Evolutionary conservation across 2,888 invertebrate genomes (phyloP).

Genomic region (Parochlus steinenii): DNA sequence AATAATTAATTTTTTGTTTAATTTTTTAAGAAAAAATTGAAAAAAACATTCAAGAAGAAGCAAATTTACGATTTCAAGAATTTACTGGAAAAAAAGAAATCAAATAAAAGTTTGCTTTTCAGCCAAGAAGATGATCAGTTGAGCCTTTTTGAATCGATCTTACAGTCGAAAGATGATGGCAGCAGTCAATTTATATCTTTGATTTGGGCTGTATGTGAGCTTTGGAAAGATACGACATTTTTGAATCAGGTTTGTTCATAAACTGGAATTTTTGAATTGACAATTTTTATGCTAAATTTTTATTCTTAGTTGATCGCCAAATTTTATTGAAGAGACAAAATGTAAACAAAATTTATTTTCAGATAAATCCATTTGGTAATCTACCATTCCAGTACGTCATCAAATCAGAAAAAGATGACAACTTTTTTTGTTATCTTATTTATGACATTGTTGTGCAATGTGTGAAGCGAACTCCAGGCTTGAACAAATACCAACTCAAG

Average conservation of each 20-base stretch:
- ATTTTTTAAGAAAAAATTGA: too few relatives aligned
- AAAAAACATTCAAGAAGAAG: too few relatives aligned
- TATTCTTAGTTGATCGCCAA: too few relatives aligned
- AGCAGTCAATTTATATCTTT: constrained; percentile 6
- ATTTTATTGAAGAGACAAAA: too few relatives aligned
- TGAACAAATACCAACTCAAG: constrained; percentile 5
- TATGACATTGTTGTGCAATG: constrained; percentile 5
- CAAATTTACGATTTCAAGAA: too few relatives aligned
- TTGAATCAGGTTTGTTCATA: too few relatives aligned
- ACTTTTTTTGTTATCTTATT: constrained; percentile 5
- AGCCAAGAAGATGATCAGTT: not conserved
- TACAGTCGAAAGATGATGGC: not conserved
- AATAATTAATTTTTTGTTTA: too few relatives aligned
- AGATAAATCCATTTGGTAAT: constrained; percentile 1
- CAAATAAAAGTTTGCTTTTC: constrained; percentile 9
- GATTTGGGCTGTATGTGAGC: constrained; percentile 6
- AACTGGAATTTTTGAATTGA: too few relatives aligned
- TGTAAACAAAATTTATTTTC: too few relatives aligned
- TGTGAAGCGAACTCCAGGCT: not conserved
- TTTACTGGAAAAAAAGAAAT: too few relatives aligned
- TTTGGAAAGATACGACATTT: constrained; percentile 7
- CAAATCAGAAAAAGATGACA: constrained; percentile 11
- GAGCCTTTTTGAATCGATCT: constrained; percentile 4
- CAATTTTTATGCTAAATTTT: too few relatives aligned
- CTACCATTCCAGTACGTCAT: constrained; percentile 7